Evolutionary conservation across 2,888 invertebrate genomes (phyloP).

Genomic region (Trichopoda pennipes): DNA sequence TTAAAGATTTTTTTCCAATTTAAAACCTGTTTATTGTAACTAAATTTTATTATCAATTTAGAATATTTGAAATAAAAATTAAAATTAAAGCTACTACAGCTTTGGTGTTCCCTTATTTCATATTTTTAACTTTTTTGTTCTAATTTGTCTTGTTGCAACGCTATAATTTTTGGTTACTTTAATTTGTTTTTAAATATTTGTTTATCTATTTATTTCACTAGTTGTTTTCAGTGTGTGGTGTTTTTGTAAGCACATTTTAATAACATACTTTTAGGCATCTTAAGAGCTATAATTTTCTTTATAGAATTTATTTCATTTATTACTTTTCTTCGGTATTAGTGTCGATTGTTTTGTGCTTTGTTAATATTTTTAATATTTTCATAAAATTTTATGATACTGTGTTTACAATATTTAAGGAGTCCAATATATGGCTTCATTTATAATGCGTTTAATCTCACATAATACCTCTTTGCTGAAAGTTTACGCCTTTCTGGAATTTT

Average conservation of each 20-base stretch:
- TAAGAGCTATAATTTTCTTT: neutral
- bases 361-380: constrained; percentile 15
- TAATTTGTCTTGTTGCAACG: no score
- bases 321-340: neutral
- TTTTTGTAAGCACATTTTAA: neutral
- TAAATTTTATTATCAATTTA: no score
- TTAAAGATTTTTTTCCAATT: no score
- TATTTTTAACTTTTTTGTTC: no score
- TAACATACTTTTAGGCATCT: neutral
- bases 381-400: constrained; percentile 18
- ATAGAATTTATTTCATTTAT: neutral
- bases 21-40: no score
- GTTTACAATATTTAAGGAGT: neutral
- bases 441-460: constrained; percentile 7
- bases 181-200: no score
- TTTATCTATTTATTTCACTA: neutral
- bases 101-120: no score
- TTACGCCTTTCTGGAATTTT: neutral
- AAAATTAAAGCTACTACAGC: no score
- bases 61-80: no score
- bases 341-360: neutral
- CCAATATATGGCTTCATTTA: neutral
- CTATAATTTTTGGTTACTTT: no score
- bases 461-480: neutral
- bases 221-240: neutral